Percentiles rank a stretch among this genome's conserved stretches.
Conservation (phyloP, 2,113 vertebrate genomes). For the Agelaius tricolor region DNA sequence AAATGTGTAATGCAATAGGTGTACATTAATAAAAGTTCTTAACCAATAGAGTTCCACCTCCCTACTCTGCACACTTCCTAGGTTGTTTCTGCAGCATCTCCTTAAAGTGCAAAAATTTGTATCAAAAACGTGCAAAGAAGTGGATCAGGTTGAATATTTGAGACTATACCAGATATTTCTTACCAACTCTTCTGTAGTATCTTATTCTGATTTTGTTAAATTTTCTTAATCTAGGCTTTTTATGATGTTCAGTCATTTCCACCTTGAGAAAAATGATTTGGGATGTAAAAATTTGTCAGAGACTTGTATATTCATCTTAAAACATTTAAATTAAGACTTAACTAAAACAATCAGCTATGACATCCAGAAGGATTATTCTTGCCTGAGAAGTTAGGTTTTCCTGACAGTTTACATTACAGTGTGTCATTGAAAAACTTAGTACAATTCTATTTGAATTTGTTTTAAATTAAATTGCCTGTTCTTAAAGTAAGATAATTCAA, state of each 20-base stretch:
- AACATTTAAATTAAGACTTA: neutral
- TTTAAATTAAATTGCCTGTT: neutral
- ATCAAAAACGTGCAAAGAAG: neutral
- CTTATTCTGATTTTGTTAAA: neutral
- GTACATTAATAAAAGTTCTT: neutral
- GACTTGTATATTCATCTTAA: neutral
- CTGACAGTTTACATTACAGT: neutral
- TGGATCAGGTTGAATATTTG: neutral
- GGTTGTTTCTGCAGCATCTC: neutral
- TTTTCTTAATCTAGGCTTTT: neutral
- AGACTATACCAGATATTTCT: neutral
- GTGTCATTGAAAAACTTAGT: neutral
- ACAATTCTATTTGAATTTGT: neutral
- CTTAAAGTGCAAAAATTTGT: neutral
- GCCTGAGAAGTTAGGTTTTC: neutral
- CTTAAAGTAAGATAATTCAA: neutral
- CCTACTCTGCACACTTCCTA: neutral
- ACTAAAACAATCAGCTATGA: neutral
- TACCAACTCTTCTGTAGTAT: neutral
- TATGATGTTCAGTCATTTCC: neutral
- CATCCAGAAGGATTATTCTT: neutral
- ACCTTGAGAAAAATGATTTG: neutral
- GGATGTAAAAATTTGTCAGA: neutral
- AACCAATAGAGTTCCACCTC: neutral
- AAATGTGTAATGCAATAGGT: neutral